Evolutionary conservation across 2,888 invertebrate species (phyloP), one percentile per base, ranked within the genome.

Genomic region (Drosophila hamatofila): DNA sequence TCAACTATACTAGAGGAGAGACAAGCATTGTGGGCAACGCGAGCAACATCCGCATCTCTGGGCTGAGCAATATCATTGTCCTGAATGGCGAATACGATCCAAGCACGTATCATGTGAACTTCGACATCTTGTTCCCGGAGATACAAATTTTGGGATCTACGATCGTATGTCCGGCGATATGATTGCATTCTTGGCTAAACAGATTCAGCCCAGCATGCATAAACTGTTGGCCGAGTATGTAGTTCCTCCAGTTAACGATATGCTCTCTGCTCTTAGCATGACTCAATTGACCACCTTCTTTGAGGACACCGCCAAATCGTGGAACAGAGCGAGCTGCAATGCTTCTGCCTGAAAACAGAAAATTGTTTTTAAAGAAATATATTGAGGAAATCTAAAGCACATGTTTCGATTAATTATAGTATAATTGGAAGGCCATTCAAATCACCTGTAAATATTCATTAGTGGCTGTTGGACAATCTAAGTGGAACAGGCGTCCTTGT

Each of bases 71-170:
- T 21, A 78, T 78, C 27, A 41, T 75, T 11, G 44, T 89, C 0
- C 69, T 91, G 37, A 66, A 64, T 3, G 55, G 75, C 41, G 57
- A 59, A 41, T 83, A 70, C 56, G 74, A 91, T 55, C 51, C 14
- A 5, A 57, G 35, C 18, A 81, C 78, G 2, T 73, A 78, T 30
- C 72, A 68, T 4, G 76, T 76, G n/a, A 57, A 75, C 0, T 87
- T 70, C 39, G 91, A 91, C 41, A 0, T 90, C 1, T 25, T 88
- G 21, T 78, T 66, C 54, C 73, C 81, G 2, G 65, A 77, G 55
- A 44, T 91, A 21, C 90, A 91, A 55, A 3, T 83, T 1, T 58
- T 89, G n/a, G 88, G 80, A 23, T 77, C 21, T 83, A 91, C 21
- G 42, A 42, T 23, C 68, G 66, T 4, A 79, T 58, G 18, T 33